These are phyloP conservation scores for Propithecus perrieri DNA, from an alignment of 2,797 vertebrate genomes.

Conservation along the genomic window DNA sequence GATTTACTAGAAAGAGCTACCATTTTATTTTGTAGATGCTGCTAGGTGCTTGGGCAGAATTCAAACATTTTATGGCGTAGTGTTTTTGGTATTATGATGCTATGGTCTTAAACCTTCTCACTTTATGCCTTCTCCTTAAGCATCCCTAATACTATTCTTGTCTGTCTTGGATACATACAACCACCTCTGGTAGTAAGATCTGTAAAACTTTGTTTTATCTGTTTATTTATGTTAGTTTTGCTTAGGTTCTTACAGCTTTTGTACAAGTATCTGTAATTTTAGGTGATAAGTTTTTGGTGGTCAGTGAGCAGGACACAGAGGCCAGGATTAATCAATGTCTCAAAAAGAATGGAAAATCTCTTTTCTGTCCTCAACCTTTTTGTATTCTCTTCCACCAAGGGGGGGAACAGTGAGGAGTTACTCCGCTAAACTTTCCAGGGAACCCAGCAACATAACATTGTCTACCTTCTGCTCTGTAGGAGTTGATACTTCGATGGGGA, in stretches of 20 bases:
- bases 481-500: background rate
- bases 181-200: background rate
- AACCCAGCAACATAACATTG: background rate
- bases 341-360: background rate
- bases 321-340: background rate
- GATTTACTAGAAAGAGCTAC: slow-evolving; percentile 36
- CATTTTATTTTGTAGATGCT: background rate
- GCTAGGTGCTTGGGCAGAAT: background rate
- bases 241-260: background rate
- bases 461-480: background rate
- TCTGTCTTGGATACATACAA: background rate
- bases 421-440: background rate
- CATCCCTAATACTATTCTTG: background rate
- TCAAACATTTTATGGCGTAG: background rate
- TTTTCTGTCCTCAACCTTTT: background rate
- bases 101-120: background rate
- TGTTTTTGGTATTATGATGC: background rate
- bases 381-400: background rate
- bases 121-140: background rate
- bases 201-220: background rate
- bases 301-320: background rate
- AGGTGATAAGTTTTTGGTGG: background rate
- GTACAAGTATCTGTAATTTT: background rate
- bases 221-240: background rate
- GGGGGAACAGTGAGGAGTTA: background rate